phyloP scores from a whole-genome alignment of 2,888 invertebrate species.

The Portevinia maculata region DNA sequence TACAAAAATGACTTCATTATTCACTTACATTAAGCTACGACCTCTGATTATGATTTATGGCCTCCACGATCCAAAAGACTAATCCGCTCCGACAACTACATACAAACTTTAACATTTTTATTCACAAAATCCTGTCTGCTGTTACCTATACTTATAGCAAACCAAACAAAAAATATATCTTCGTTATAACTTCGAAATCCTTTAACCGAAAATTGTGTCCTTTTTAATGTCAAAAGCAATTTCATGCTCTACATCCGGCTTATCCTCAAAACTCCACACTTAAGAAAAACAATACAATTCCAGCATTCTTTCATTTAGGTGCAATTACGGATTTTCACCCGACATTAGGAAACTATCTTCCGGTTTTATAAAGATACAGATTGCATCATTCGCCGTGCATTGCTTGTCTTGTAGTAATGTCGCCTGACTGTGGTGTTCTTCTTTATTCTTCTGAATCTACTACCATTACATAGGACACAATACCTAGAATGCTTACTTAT shows the following conservation, averaged over 20 bases:
- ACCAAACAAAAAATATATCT: conserved; percentile 16
- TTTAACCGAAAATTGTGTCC: conserved; percentile 63
- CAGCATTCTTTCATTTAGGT: conserved; percentile 35
- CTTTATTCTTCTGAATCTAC: background rate
- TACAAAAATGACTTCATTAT: no score
- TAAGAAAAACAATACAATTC: conserved; percentile 57
- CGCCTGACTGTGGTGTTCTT: conserved; percentile 9
- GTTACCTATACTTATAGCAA: background rate
- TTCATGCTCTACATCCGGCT: conserved; percentile 49
- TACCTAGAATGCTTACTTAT: conserved; percentile 46
- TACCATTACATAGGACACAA: conserved; percentile 13
- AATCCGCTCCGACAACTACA: background rate
- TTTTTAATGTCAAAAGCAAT: conserved; percentile 68
- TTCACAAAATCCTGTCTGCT: background rate
- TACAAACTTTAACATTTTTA: background rate
- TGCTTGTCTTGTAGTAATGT: conserved; percentile 50
- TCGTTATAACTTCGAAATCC: conserved; percentile 44
- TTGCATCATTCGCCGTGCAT: conserved; percentile 32
- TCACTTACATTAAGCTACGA: no score
- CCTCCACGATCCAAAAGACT: no score
- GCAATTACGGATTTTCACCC: conserved; percentile 47
- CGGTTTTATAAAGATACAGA: conserved; percentile 22
- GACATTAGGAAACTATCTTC: conserved; percentile 46
- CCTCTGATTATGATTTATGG: no score
- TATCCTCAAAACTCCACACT: conserved; percentile 43